Conservation (phyloP, 1,140 invertebrate species). For the Calosoma granatense region DNA sequence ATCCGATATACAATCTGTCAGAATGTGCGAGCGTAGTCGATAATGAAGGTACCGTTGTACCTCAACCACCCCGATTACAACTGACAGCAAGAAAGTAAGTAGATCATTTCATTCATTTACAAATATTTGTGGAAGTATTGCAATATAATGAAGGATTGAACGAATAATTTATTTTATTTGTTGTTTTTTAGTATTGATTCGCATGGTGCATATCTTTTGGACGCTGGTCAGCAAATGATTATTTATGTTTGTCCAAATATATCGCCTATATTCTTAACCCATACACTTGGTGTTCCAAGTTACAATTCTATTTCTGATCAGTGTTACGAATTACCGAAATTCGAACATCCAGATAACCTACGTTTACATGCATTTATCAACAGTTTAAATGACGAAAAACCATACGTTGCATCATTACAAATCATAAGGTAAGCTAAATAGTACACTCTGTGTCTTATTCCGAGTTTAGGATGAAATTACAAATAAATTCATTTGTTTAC, state of each 20-base stretch:
- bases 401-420: conserved; percentile 64
- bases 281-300: conserved; percentile 49
- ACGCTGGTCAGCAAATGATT: conserved; percentile 73
- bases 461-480: neutral
- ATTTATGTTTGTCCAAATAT: conserved; percentile 81
- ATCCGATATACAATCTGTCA: conserved; percentile 72
- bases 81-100: conserved; percentile 54
- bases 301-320: conserved; percentile 45
- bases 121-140: neutral
- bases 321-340: conserved; percentile 64
- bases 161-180: conserved; percentile 2
- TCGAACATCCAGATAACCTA: conserved; percentile 67
- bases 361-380: conserved; percentile 71
- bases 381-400: conserved; percentile 75
- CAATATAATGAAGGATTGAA: too few species aligned
- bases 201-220: conserved; percentile 85
- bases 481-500: conserved; percentile 24
- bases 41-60: conserved; percentile 41
- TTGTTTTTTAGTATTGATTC: conserved; percentile 54
- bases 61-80: conserved; percentile 53
- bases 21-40: conserved; percentile 49
- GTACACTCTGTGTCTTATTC: neutral
- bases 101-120: neutral
- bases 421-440: conserved; percentile 63
- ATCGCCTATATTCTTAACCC: conserved; percentile 61